Evolutionary conservation across 2,113 vertebrate genomes (phyloP).

Genomic region (Eulacestoma nigropectus): DNA sequence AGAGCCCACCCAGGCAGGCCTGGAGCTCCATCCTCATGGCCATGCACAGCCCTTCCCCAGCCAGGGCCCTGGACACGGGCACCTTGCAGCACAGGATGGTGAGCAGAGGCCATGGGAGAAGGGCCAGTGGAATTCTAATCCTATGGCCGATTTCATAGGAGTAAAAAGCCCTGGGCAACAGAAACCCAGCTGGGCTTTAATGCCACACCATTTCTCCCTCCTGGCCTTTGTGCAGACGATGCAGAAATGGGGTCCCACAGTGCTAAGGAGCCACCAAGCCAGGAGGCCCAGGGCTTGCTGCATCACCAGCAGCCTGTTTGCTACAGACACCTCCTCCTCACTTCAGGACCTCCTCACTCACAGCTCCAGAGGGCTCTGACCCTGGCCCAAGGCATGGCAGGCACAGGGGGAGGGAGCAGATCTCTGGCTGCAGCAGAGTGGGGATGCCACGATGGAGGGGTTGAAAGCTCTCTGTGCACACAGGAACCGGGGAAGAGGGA

Average conservation of each 20-base stretch:
- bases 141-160: neutral
- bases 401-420: neutral
- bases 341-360: neutral
- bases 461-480: neutral
- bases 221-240: neutral
- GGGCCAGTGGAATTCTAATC: neutral
- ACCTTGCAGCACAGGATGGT: neutral
- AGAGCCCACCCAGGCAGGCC: neutral
- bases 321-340: neutral
- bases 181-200: neutral
- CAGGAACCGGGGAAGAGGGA: neutral
- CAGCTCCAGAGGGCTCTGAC: neutral
- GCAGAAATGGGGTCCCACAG: neutral
- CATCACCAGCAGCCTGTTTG: neutral
- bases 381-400: neutral
- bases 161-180: neutral
- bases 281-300: neutral
- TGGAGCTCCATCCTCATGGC: neutral
- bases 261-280: neutral
- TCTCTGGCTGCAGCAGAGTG: neutral
- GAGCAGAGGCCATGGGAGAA: neutral
- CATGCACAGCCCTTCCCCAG: neutral
- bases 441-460: neutral
- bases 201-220: neutral
- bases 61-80: accelerated